Base-by-base conservation (phyloP, 2,797 vertebrate genomes). In the Sebastes trivittatus region DNA sequence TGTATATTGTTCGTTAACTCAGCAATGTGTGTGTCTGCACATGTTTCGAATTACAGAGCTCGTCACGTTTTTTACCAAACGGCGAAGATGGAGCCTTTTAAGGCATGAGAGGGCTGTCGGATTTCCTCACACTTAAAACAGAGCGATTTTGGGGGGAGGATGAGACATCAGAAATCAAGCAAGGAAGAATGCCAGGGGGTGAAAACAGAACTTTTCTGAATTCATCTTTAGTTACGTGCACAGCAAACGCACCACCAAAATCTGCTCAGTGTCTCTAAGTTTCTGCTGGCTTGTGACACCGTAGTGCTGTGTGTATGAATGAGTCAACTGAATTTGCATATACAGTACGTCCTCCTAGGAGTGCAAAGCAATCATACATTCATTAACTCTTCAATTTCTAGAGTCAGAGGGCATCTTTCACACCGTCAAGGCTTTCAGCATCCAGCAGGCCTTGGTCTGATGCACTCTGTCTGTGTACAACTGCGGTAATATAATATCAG, bases 31-130 rank as follows among this genome's bases (percentile, higher is more conserved):
- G 79, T 46, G 77, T 74, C 84, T 38, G 76, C 62, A 82, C 82
- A 88, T 80, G 84, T 81, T 91, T 88, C 25, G n/a, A 90, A 88
- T 88, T 79, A 82, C 74, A 75, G 75, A 56, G 68, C 60, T 42
- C 0, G 30, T 92, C 91, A 81, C 46, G 5, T 78, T 89, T 89
- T 86, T 60, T 64, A 67, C 63, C 29, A 18, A 82, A 73, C 59
- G 1, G 30, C 69, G 5, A 71, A 66, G 6, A 71, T 55, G 22
- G 34, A 77, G 82, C 87, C 89, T 80, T 86, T 64, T 81, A 72
- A 84, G 72, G 62, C 49, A 22, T 52, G 54, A 62, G 56, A 65
- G 1, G 20, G 18, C 71, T 27, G 81, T 75, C 71, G 75, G 34
- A 77, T 66, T 62, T 46, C 32, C 34, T 69, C 70, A 61, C 65